These are phyloP conservation scores for Propithecus coquereli DNA, from an alignment of 2,113 vertebrate species.

Conservation along the genomic window DNA sequence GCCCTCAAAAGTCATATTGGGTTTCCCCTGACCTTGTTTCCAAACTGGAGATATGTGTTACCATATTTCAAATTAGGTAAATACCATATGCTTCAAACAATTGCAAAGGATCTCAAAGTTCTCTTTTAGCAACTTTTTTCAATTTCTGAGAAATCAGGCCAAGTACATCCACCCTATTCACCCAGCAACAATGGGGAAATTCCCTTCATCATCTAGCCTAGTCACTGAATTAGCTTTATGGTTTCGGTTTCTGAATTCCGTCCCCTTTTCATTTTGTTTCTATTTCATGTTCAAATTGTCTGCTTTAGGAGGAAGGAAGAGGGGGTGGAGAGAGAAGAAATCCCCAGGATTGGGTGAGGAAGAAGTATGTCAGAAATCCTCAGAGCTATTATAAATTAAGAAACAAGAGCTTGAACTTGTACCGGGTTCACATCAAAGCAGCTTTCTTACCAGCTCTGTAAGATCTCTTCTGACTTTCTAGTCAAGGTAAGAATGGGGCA, in stretches of 20 bases:
- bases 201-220: fast-evolving
- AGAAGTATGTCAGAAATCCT: not conserved
- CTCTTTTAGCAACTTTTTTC: not conserved
- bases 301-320: fast-evolving
- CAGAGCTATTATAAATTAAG: not conserved
- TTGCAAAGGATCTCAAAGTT: not conserved
- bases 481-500: conserved; percentile 28
- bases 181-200: not conserved
- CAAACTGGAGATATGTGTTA: not conserved
- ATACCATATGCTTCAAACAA: not conserved
- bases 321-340: not conserved
- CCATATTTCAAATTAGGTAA: not conserved
- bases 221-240: not conserved
- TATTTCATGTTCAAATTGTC: not conserved
- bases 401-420: not conserved
- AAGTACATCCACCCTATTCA: not conserved
- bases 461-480: not conserved
- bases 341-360: fast-evolving
- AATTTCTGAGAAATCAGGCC: not conserved
- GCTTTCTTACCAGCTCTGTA: not conserved
- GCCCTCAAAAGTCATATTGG: not conserved
- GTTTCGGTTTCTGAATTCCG: not conserved
- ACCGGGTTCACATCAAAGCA: not conserved
- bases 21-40: not conserved
- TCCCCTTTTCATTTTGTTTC: fast-evolving